Base-by-base conservation (phyloP, 2,797 vertebrate species). In the Typhlichthys subterraneus region DNA sequence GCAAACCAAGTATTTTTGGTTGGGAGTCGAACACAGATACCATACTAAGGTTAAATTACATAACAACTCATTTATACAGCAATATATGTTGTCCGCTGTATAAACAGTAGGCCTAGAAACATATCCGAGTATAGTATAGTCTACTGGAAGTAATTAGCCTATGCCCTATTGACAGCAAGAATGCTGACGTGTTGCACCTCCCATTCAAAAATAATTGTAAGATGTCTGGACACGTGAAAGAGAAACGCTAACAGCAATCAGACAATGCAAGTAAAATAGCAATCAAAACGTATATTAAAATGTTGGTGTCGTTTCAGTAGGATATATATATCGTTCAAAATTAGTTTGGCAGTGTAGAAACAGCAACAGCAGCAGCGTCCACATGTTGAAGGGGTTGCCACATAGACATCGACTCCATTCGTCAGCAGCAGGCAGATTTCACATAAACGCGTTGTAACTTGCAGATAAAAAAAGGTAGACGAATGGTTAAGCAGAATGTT, bases 181-280 rank as follows among this genome's bases (percentile, higher is more conserved):
- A 42, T 92, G 93, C 92, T 94, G 93, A 94, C 93, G 93, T 94
- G 93, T 94, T 92, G 88, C 79, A 88, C 76, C 82, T 82, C 80
- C 67, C 63, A 59, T 57, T 64, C 50, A 1, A 63, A 67, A 57
- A 14, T 29, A 72, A 59, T 9, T 78, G 70, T 49, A 50, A 47
- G 69, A 65, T 58, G 42, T 67, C 47, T 62, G 33, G 23, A 56
- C 74, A 66, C 42, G 65, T 59, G n/a, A 59, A 56, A 50, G 8
- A 38, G 12, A 47, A 48, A 13, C 12, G 23, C n/a, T 54, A 56
- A 51, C 1, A 51, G 38, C 15, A 48, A 9, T 1, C 11, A 14
- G 3, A 31, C 14, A 38, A 38, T n/a, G 13, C 45, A n/a, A 38
- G 52, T n/a, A 53, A 45, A 57, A 64, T 23, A 33, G 6, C 33